Evolutionary conservation across 2,888 invertebrate genomes (phyloP), one percentile per base, ranked within the genome.

Genomic region (Pyrrhosoma nymphula): DNA sequence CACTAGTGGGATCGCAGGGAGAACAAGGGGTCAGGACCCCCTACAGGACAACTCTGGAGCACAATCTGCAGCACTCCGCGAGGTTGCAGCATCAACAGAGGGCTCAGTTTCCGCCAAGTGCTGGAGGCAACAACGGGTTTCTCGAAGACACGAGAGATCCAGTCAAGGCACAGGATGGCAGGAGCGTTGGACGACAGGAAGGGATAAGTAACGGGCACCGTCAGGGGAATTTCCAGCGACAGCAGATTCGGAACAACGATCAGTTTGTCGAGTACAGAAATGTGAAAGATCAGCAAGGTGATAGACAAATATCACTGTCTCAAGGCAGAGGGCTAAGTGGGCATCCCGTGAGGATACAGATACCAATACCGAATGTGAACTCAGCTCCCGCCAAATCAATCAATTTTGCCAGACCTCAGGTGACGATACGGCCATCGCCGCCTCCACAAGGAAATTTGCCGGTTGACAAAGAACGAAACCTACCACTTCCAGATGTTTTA

Each of bases 271-370:
- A 82, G 30, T 82, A 35, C 35, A 82, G 82, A 82, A 82, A 82
- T 35, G 82, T 82, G 14, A 82, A 82, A 35, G 82, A 82, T 30
- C 82, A 82, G 82, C 30, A 35, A 26, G 82, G 12, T 82, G 82
- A 82, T 82, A 35, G 35, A 14, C 82, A 35, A 0, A 35, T 82
- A 30, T 35, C 82, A 35, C 82, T 35, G 3, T 35, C 82, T 16
- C 82, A 82, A 18, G 82, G 30, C 18, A 82, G 82, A 14, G 35
- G 82, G 18, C 35, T 35, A 12, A 82, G 90, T 56, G 60, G 56
- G n/a, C 56, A 91, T 60, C 93, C 93, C 35, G 69, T 93, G 20
- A 93, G 93, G 35, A 93, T 93, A 93, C 69, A 93, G 16, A 93
- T 93, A 23, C 93, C 93, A 14, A 93, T 93, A 75, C 93, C 93